Base-by-base conservation (phyloP, 2,888 invertebrate species). In the Drosophila kambysellisi region DNA sequence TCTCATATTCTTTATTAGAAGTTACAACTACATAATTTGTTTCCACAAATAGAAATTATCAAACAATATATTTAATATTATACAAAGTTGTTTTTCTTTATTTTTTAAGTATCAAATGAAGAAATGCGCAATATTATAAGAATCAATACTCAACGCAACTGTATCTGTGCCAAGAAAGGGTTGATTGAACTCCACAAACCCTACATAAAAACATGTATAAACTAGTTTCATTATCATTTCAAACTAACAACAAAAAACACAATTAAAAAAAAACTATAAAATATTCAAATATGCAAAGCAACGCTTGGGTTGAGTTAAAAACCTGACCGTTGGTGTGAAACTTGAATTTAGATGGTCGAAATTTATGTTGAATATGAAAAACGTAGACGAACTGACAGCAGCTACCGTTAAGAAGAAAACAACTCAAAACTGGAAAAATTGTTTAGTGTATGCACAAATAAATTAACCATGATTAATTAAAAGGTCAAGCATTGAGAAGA, bases 381-480 rank as follows among this genome's bases (percentile, higher is more conserved):
- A 25, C 52, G 67, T 63, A 63, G 62, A 60, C 48, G 51, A 66
- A 56, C 74, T 71, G 83, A 79, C 83, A 88, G 54, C 65, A 61
- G 86, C 83, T 85, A 76, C 83, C 82, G 80, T 70, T 74, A 62
- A 51, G 35, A 61, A 35, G 37, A 50, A 51, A 58, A 46, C 65
- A 17, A 30, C 9, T 20, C 8, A 50, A 43, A 46, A 48, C 64
- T 70, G 70, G 69, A 85, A 85, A 83, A 70, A 56, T 75, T 25
- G 15, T 66, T 54, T 67, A 43, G 29, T 60, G 50, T 58, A 56
- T 69, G 65, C 65, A 70, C 72, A 74, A 67, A 79, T 82, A 82
- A 82, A 82, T 85, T 79, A 79, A 65, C 70, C 71, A 74, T 85
- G 85, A 90, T 90, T 85, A 90, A 85, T 85, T 90, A 50, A 86